Evolutionary conservation across 2,797 vertebrate species (phyloP).

Genomic region (Chiroxiphia lanceolata): DNA sequence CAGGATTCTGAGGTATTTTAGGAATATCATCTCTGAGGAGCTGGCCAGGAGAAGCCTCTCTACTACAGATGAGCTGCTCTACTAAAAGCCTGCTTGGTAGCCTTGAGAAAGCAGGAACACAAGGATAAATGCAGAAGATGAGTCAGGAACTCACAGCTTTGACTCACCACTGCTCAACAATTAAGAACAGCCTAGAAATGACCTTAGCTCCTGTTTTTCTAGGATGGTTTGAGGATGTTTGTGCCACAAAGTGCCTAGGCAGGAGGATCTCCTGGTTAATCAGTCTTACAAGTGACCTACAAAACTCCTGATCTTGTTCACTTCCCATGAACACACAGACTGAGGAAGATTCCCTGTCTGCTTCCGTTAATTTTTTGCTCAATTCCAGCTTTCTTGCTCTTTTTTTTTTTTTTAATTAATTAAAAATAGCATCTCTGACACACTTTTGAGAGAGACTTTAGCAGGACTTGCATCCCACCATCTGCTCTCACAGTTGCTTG

Average conservation of each 20-base stretch:
- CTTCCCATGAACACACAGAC: not conserved
- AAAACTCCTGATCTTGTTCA: not conserved
- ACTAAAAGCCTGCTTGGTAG: not conserved
- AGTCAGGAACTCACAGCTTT: not conserved
- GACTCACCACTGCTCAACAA: not conserved
- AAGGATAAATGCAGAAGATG: not conserved
- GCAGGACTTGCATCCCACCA: conserved; percentile 32
- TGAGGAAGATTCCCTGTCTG: not conserved
- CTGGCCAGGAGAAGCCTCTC: not conserved
- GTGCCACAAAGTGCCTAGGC: not conserved
- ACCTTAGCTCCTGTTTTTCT: not conserved
- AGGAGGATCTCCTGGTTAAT: not conserved
- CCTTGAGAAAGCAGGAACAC: not conserved
- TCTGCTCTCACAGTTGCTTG: conserved; percentile 27
- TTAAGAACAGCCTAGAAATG: not conserved
- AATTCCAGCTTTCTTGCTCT: conserved; percentile 42
- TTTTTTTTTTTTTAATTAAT: not conserved
- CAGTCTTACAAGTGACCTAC: not conserved
- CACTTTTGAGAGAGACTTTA: conserved; percentile 23
- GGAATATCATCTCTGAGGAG: not conserved
- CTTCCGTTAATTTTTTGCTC: conserved; percentile 32
- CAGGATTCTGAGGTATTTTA: not conserved
- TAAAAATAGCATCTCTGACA: conserved; percentile 47
- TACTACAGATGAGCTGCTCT: not conserved
- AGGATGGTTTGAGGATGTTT: not conserved